A percentile compares a stretch with the other conserved stretches of the same genome.
These are phyloP conservation scores for Hyperoplus immaculatus DNA, from an alignment of 2,797 vertebrate species.

Conservation along the genomic window DNA sequence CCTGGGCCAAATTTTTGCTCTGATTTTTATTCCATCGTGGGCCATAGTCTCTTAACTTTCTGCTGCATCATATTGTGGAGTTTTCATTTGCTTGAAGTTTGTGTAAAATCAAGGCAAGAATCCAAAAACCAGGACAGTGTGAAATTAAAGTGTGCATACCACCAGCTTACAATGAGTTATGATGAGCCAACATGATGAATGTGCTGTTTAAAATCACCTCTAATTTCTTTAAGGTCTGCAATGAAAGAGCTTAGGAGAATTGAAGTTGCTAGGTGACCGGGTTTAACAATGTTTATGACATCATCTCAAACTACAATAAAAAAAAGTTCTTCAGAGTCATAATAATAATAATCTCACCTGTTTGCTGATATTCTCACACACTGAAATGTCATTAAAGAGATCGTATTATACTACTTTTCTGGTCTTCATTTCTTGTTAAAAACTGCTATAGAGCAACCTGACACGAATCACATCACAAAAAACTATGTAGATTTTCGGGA, in stretches of 20 bases:
- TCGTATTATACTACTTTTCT: no score
- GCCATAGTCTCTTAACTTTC: slow-evolving; percentile 46
- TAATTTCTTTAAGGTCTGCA: no score
- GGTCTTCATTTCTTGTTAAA: no score
- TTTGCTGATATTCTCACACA: neutral
- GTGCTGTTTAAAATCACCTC: no score
- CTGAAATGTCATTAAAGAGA: no score
- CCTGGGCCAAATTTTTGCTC: neutral
- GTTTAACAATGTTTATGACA: no score
- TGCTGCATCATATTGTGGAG: slow-evolving; percentile 27
- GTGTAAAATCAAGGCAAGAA: slow-evolving; percentile 15
- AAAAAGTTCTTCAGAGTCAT: neutral
- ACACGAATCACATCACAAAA: no score
- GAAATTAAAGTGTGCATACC: neutral
- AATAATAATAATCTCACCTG: neutral
- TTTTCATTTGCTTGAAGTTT: slow-evolving; percentile 11
- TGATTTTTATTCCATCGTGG: neutral
- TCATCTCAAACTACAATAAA: no score
- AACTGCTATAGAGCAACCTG: no score
- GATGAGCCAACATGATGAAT: neutral
- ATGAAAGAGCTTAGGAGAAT: no score
- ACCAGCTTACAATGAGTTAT: neutral
- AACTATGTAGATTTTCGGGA: no score
- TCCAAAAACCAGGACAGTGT: neutral
- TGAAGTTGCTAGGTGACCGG: no score